Percentiles rank a stretch among this genome's conserved stretches.
Conservation (phyloP, 2,888 invertebrate species). For the Apamea anceps region DNA sequence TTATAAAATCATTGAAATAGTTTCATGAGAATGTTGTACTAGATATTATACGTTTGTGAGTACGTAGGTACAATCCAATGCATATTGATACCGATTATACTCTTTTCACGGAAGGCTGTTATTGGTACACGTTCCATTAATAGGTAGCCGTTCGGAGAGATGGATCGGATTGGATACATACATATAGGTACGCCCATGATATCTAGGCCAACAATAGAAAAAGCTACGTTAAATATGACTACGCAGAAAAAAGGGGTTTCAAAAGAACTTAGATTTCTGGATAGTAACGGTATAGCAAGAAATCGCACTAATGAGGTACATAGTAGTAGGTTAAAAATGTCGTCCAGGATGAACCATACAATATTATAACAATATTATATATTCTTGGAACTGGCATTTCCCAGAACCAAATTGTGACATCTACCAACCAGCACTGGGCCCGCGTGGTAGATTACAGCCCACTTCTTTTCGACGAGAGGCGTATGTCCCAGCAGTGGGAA, state of each 20-base stretch:
- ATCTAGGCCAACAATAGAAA: neutral
- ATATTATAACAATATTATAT: neutral
- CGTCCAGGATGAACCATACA: too few relatives aligned
- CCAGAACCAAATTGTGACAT: neutral
- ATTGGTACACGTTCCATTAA: constrained; percentile 34
- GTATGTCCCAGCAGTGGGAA: neutral
- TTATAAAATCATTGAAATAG: constrained; percentile 8
- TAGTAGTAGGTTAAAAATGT: neutral
- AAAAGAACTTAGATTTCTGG: neutral
- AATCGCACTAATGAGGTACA: neutral
- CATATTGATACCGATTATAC: constrained; percentile 31
- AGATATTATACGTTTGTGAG: neutral
- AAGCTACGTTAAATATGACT: neutral
- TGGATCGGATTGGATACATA: constrained; percentile 14
- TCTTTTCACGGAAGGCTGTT: constrained; percentile 26
- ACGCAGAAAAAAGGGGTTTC: constrained; percentile 22
- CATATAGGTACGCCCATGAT: neutral
- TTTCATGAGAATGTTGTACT: neutral
- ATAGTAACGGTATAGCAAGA: neutral
- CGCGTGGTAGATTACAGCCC: too few relatives aligned
- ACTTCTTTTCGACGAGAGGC: neutral
- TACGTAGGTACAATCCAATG: constrained; percentile 19
- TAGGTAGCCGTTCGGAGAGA: constrained; percentile 12
- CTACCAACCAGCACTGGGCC: neutral
- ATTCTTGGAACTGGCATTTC: too few relatives aligned